phyloP scores from a whole-genome alignment of 2,113 vertebrate species.

The Lepisosteus osseus region DNA sequence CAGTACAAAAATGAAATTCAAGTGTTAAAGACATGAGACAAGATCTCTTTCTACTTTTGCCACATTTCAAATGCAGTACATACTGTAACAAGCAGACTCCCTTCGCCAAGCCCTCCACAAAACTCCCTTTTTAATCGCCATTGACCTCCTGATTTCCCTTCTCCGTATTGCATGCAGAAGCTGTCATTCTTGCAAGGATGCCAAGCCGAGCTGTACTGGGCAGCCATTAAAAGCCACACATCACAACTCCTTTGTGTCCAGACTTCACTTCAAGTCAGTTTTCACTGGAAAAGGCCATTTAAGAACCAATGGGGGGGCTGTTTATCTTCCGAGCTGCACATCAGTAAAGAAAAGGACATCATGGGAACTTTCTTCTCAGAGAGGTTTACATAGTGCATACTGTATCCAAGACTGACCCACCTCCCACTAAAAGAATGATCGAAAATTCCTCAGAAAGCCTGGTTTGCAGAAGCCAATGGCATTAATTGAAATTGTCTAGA shows the following conservation, averaged over 20 bases:
- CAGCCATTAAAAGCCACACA: neutral
- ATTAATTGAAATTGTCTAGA: no score
- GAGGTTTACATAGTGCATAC: no score
- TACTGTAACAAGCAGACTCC: neutral
- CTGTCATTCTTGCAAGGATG: neutral
- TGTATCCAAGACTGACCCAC: no score
- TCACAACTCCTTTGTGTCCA: slow-evolving; percentile 1
- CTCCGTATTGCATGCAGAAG: neutral
- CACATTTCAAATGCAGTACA: neutral
- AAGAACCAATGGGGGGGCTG: neutral
- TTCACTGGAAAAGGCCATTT: neutral
- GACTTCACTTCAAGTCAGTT: neutral
- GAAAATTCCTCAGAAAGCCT: no score
- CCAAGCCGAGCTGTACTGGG: neutral
- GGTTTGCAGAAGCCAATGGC: no score
- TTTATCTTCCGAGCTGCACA: neutral
- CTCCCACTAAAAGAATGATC: no score
- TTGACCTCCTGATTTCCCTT: neutral
- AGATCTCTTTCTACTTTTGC: neutral
- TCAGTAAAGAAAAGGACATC: neutral
- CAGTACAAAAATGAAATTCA: slow-evolving; percentile 3
- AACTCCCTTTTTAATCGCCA: neutral
- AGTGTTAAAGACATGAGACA: neutral
- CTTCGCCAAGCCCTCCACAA: slow-evolving; percentile 5
- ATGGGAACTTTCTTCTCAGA: no score